phyloP scores from a whole-genome alignment of 2,888 invertebrate genomes.

The Tinea pellionella region DNA sequence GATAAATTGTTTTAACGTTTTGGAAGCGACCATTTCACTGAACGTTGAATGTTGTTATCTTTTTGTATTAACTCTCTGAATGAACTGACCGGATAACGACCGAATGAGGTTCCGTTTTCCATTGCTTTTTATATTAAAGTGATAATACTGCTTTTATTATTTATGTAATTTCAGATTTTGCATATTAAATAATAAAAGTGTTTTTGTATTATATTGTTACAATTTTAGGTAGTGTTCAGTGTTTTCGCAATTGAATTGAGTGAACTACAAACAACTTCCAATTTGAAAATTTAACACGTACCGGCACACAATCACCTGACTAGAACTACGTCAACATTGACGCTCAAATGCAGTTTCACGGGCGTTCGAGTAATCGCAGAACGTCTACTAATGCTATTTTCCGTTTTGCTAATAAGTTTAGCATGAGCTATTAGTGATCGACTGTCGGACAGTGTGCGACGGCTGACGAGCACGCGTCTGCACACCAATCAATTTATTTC shows the following conservation, averaged over 20 bases:
- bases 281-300: not conserved
- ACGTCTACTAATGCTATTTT: conserved; percentile 61
- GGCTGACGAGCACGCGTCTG: conserved; percentile 42
- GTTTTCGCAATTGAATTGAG: not conserved
- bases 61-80: conserved; percentile 39
- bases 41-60: conserved; percentile 52
- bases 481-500: conserved; percentile 63
- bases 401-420: conserved; percentile 68
- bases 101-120: conserved; percentile 7
- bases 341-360: conserved; percentile 54
- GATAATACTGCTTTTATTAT: conserved; percentile 4
- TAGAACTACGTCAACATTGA: conserved; percentile 54
- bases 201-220: not conserved
- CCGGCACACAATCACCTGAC: conserved; percentile 22
- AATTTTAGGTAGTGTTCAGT: too few species aligned
- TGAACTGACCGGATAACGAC: conserved; percentile 12
- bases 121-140: conserved; percentile 19
- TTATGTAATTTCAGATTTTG: conserved; percentile 26
- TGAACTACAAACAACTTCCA: not conserved
- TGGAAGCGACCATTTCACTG: conserved; percentile 45
- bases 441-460: conserved; percentile 41
- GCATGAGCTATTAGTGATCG: conserved; percentile 67
- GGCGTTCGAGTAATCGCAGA: conserved; percentile 27
- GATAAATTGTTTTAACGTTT: conserved; percentile 67
- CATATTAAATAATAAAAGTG: not conserved